phyloP scores from a whole-genome alignment of 1,140 invertebrate species.

The Apis mellifera region Amel_HAv3.1 CM009944.2:8030501-8031000 shows the following conservation, averaged over 20 bases:
- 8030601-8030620: no score
- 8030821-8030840: conserved; percentile 92
- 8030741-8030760: conserved; percentile 85
- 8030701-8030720: no score
- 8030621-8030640: no score
- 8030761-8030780: conserved; percentile 97
- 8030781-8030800: conserved; percentile 98
- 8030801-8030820: conserved; percentile 97
- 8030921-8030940: conserved; percentile 95
- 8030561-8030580: no score
- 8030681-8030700: no score
- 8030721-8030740: conserved; percentile 51
- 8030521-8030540: no score
- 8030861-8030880: conserved; percentile 98
- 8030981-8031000: conserved; percentile 95
- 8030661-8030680: no score
- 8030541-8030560: no score
- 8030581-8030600: no score
- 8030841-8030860: conserved; percentile 97
- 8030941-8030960: conserved; percentile 98
- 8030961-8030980: conserved; percentile 98
- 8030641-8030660: no score
- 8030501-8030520: no score
- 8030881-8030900: conserved; percentile 96
- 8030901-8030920: conserved; percentile 95